phyloP scores from a whole-genome alignment of 1,140 invertebrate species.

The Samia ricini region DNA sequence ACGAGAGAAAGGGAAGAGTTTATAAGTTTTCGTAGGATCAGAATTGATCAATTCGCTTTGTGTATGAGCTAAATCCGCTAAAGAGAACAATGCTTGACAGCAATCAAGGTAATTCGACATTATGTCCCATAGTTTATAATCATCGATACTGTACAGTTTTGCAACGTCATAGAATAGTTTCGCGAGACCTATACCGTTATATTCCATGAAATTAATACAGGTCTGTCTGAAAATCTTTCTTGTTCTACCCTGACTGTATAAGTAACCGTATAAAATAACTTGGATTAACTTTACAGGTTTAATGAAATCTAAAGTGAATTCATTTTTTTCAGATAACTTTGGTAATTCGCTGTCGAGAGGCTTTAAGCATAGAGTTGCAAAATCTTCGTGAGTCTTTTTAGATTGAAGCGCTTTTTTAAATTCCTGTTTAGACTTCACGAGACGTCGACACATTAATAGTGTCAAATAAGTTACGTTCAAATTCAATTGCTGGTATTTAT shows the following conservation, averaged over 20 bases:
- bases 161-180: conserved; percentile 1
- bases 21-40: background rate
- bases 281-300: background rate
- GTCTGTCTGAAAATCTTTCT: background rate
- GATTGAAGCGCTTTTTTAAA: background rate
- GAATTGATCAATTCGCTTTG: background rate
- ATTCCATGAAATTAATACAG: conserved; percentile 1
- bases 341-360: background rate
- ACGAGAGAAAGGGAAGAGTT: background rate
- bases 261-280: background rate
- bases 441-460: background rate
- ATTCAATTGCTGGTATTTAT: conserved; percentile 1
- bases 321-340: too few relatives aligned
- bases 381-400: background rate
- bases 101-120: background rate
- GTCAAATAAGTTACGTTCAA: conserved; percentile 3
- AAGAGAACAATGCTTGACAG: conserved; percentile 1
- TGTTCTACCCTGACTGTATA: background rate
- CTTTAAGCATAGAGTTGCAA: background rate
- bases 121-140: background rate
- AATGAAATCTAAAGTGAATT: too few relatives aligned
- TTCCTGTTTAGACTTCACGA: background rate
- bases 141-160: background rate
- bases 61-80: background rate
- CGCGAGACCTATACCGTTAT: background rate